These are phyloP conservation scores for Synergus gifuensis DNA, from an alignment of 2,888 invertebrate genomes.

Conservation along the genomic window DNA sequence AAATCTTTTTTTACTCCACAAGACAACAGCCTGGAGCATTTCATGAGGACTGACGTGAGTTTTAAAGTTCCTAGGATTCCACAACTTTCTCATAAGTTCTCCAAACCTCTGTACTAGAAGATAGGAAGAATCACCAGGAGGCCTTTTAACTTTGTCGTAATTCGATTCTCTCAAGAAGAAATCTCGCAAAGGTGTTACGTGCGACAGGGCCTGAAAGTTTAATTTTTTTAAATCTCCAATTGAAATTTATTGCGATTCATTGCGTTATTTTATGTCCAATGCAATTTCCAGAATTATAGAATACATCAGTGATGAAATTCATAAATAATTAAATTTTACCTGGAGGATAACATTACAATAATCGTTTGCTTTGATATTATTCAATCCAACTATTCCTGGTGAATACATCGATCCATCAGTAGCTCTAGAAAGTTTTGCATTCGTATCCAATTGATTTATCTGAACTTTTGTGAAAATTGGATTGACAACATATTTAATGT, in stretches of 20 bases:
- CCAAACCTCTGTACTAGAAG: slow-evolving; percentile 95
- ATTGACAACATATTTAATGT: slow-evolving; percentile 98
- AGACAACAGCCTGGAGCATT: slow-evolving; percentile 98
- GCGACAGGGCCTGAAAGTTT: slow-evolving; percentile 89
- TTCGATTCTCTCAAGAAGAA: slow-evolving; percentile 97
- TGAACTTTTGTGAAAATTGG: slow-evolving; percentile 94
- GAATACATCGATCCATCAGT: slow-evolving; percentile 98
- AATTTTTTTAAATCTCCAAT: not conserved
- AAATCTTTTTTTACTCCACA: slow-evolving; percentile 97
- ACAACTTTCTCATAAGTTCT: slow-evolving; percentile 96
- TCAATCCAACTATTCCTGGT: slow-evolving; percentile 98
- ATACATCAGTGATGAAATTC: slow-evolving; percentile 3
- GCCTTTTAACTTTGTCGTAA: slow-evolving; percentile 92
- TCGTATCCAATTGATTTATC: slow-evolving; percentile 89
- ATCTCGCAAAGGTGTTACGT: slow-evolving; percentile 95
- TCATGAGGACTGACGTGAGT: slow-evolving; percentile 99
- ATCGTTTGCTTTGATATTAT: slow-evolving; percentile 99
- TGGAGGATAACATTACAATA: slow-evolving; percentile 99
- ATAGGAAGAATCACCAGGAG: slow-evolving; percentile 96
- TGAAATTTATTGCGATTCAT: too few species aligned
- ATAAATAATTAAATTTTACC: slow-evolving; percentile 78
- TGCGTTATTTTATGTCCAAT: not conserved
- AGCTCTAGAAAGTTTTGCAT: slow-evolving; percentile 93
- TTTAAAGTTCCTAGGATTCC: slow-evolving; percentile 99
- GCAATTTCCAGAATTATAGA: slow-evolving; percentile 9